Evolutionary conservation across 1,140 invertebrate species (phyloP), one percentile per base, ranked within the genome.

Genomic region (Drosophila kurseongensis): DNA sequence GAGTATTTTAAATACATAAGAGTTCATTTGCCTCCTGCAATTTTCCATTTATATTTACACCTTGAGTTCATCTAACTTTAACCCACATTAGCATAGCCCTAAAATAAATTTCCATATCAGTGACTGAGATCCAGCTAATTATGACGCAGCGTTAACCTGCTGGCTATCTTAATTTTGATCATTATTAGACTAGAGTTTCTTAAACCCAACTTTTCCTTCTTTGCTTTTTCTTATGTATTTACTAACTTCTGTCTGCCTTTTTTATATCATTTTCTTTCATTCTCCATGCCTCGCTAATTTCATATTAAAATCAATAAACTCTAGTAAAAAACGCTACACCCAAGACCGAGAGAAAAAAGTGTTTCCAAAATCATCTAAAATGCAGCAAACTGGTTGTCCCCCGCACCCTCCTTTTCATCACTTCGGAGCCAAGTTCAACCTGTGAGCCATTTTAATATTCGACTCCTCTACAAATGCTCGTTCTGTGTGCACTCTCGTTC

Each of bases 301-400:
- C 54, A 42, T 44, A 67, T 69, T 76, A 63, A 80, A 84, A 83
- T 83, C 80, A 76, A 83, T 84, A 84, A 78, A 51, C 13, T 61
- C 69, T 56, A 36, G 52, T 55, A 59, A 55, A 35, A 61, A 61
- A 55, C 45, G 58, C 42, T 55, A 51, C 54, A 56, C 47, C 60
- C 62, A 55, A 41, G 61, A 59, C n/a, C 18, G n/a, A 29, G 16
- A 16, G 9, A 50, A 58, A 74, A 67, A 57, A 27, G 51, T 57
- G 42, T 56, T 56, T 57, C 8, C 12, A 40, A 36, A 16, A 29
- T 58, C 72, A 66, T 75, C 47, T 52, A 41, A 75, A 76, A 76
- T 76, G 61, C 72, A 76, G 29, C 60, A 67, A 76, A 76, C 73
- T 76, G 73, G 73, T 76, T 75, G 51, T 13, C 14, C 10, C 63